Percentiles rank a stretch among this genome's conserved stretches.
Evolutionary conservation across 2,797 vertebrate genomes (phyloP).

Genomic region (Notolepis coatsorum): DNA sequence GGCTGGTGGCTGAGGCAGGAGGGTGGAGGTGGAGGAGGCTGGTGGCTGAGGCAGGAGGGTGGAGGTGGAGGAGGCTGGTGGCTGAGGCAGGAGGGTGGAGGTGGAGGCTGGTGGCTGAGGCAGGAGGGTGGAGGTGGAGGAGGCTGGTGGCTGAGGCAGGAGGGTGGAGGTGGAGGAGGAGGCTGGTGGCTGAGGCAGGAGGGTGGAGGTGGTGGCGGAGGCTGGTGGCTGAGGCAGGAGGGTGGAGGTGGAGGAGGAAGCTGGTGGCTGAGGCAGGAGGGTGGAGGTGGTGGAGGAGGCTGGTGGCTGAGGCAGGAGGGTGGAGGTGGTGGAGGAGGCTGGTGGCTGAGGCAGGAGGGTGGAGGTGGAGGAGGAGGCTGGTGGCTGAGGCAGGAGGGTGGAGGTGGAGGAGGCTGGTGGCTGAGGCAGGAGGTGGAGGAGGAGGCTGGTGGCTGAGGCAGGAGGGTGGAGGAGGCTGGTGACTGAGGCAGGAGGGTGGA

Average conservation of each 20-base stretch:
- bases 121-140: conserved; percentile 6
- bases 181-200: conserved; percentile 24
- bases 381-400: conserved; percentile 27
- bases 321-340: background rate
- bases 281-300: background rate
- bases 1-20: conserved; percentile 24
- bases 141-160: conserved; percentile 23
- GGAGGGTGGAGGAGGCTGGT: conserved; percentile 16
- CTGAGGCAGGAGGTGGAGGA: no score
- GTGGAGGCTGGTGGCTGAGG: conserved; percentile 29
- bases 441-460: conserved; percentile 26
- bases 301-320: conserved; percentile 28
- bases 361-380: background rate
- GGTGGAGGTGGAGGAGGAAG: background rate
- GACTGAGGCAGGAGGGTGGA: conserved; percentile 27
- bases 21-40: conserved; percentile 2
- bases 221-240: conserved; percentile 27
- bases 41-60: conserved; percentile 29
- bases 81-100: no score
- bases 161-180: background rate
- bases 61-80: background rate
- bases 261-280: conserved; percentile 28
- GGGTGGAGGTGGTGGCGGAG: background rate
- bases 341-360: conserved; percentile 29
- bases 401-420: background rate